A percentile compares a stretch with the other conserved stretches of the same genome.
Evolutionary conservation across 2,888 invertebrate species (phyloP).

Genomic region (Drosophila maculinotata): DNA sequence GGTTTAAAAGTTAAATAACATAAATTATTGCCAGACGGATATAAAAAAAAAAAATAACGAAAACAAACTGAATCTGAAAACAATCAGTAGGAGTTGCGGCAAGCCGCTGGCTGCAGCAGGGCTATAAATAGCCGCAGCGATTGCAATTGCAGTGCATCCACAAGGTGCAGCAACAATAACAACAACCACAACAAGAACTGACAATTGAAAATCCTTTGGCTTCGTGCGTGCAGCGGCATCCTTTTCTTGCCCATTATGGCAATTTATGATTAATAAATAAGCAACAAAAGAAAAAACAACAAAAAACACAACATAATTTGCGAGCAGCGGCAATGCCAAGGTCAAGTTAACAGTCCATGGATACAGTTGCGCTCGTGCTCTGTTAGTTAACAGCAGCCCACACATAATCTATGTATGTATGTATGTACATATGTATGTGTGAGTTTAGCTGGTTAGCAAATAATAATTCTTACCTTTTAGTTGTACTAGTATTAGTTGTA

Average conservation of each 20-base stretch:
- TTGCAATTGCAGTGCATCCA: constrained; percentile 29
- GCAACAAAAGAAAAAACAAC: constrained; percentile 21
- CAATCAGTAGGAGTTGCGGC: constrained; percentile 48
- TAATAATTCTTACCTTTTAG: too few relatives aligned
- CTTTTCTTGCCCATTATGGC: constrained; percentile 49
- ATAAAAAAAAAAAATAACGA: constrained; percentile 1
- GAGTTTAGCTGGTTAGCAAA: background rate
- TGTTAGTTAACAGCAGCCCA: constrained; percentile 41
- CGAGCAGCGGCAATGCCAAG: constrained; percentile 39
- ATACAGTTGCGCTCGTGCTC: constrained; percentile 9
- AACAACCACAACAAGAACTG: constrained; percentile 33
- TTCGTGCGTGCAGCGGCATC: constrained; percentile 42
- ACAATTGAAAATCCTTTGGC: constrained; percentile 61
- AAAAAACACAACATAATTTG: constrained; percentile 31
- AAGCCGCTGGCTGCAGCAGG: constrained; percentile 24
- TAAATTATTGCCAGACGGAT: constrained; percentile 67
- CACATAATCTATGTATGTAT: background rate
- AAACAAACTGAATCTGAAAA: constrained; percentile 51
- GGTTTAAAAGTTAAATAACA: constrained; percentile 75
- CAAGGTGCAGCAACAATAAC: constrained; percentile 19
- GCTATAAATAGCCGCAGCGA: constrained; percentile 41
- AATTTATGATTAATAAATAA: constrained; percentile 76
- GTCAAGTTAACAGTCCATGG: constrained; percentile 2
- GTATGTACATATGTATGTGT: too few relatives aligned
- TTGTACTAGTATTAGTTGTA: background rate